A percentile compares a stretch with the other conserved stretches of the same genome.
These are phyloP conservation scores for Takifugu bimaculatus DNA, from an alignment of 2,113 vertebrate species.

Conservation along the genomic window DNA sequence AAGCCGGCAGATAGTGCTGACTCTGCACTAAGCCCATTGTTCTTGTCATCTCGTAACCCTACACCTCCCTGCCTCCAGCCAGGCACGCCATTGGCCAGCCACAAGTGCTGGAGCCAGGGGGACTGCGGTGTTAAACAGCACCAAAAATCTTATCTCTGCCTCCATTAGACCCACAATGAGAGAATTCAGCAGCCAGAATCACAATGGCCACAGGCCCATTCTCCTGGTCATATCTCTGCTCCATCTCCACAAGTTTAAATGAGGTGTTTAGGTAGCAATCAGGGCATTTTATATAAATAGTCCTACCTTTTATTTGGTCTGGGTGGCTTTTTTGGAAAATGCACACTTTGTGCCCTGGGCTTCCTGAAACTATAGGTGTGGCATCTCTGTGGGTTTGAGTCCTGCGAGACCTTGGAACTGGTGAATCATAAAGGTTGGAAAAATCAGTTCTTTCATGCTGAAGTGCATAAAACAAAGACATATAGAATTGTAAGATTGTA, in stretches of 20 bases:
- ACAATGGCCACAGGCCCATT: slow-evolving; percentile 53
- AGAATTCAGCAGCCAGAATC: slow-evolving; percentile 53
- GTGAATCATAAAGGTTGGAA: not conserved
- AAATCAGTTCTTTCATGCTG: too few species aligned
- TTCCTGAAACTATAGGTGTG: not conserved
- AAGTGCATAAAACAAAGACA: too few species aligned
- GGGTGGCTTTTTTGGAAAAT: slow-evolving; percentile 10
- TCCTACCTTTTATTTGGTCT: slow-evolving; percentile 17
- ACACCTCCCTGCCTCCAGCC: slow-evolving; percentile 55
- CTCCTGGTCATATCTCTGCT: slow-evolving; percentile 35
- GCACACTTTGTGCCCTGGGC: slow-evolving; percentile 4
- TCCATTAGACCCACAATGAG: slow-evolving; percentile 66
- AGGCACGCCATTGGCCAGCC: slow-evolving; percentile 56
- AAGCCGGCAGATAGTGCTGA: slow-evolving; percentile 64
- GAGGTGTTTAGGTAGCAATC: slow-evolving; percentile 40
- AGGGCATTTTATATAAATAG: slow-evolving; percentile 16
- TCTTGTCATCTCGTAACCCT: slow-evolving; percentile 59
- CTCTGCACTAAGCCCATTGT: slow-evolving; percentile 68
- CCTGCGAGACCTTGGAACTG: slow-evolving; percentile 4
- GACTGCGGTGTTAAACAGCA: slow-evolving; percentile 65
- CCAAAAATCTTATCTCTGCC: slow-evolving; percentile 65
- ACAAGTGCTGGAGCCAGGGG: slow-evolving; percentile 64
- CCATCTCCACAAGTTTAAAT: slow-evolving; percentile 22
- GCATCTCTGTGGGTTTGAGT: not conserved
- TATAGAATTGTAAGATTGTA: too few species aligned